These are phyloP conservation scores for Urocitellus parryii DNA, from an alignment of 2,113 vertebrate species.

Conservation along the genomic window DNA sequence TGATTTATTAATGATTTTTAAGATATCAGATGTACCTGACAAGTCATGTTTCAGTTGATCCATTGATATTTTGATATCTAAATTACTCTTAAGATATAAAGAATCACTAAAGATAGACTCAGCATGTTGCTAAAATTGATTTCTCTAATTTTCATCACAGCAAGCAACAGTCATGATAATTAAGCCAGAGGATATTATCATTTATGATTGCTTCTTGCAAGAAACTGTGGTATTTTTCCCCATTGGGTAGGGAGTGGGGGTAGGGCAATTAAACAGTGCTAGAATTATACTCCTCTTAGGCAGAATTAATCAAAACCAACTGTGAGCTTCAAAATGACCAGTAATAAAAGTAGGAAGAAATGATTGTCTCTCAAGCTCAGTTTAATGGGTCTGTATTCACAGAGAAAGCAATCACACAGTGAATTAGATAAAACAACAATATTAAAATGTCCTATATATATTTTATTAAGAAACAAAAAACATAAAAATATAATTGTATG, in stretches of 20 bases:
- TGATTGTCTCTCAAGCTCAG: background rate
- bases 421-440: background rate
- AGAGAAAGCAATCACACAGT: background rate
- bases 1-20: constrained; percentile 11
- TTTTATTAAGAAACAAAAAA: background rate
- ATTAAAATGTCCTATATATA: background rate
- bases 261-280: background rate
- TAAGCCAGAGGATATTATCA: constrained; percentile 71
- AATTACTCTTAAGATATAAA: constrained; percentile 26
- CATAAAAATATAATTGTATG: background rate
- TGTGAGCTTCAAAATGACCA: constrained; percentile 35
- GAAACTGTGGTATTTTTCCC: constrained; percentile 46
- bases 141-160: constrained; percentile 79
- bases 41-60: background rate
- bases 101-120: constrained; percentile 38
- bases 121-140: constrained; percentile 52
- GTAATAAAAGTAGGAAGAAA: constrained; percentile 12
- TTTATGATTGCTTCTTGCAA: constrained; percentile 73
- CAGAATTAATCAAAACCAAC: constrained; percentile 56
- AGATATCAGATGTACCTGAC: background rate
- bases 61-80: background rate
- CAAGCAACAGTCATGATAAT: constrained; percentile 65
- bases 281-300: constrained; percentile 59
- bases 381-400: background rate
- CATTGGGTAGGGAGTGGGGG: background rate